phyloP scores from a whole-genome alignment of 23 tunicate species.

The Trididemnum clinides region DNA sequence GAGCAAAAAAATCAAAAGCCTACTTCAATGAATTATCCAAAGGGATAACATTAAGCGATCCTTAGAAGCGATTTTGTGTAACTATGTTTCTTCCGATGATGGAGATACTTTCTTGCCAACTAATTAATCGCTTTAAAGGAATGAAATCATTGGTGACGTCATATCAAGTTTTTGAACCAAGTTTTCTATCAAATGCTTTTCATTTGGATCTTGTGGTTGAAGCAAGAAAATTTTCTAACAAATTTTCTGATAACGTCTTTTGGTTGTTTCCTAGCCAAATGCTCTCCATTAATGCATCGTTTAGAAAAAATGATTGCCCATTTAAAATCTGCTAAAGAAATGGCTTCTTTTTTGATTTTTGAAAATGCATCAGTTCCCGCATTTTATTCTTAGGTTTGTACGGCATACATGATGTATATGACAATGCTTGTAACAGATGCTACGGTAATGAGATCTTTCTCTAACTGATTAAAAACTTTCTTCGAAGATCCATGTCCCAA shows the following conservation, averaged over 20 bases:
- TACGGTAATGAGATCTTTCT: background rate
- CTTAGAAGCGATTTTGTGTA: too few species aligned
- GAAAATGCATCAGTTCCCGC: background rate
- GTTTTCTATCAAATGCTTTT: background rate
- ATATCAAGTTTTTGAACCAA: too few species aligned
- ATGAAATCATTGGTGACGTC: too few species aligned
- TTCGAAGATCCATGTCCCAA: background rate
- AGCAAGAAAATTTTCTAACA: background rate
- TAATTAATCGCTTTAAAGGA: too few species aligned
- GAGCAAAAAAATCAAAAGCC: too few species aligned
- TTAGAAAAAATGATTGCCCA: background rate
- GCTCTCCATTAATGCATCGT: background rate
- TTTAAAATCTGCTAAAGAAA: too few species aligned
- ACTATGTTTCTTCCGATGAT: too few species aligned
- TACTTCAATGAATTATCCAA: too few species aligned
- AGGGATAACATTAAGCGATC: too few species aligned
- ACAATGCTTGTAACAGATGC: background rate
- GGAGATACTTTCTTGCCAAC: too few species aligned
- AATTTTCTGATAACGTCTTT: background rate
- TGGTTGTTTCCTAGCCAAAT: background rate
- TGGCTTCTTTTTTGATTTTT: background rate
- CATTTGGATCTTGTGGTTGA: background rate
- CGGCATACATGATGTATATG: background rate
- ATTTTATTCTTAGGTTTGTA: background rate
- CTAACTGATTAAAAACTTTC: background rate